Conservation (phyloP, 2,888 invertebrate genomes). For the Desoria tigrina region DNA sequence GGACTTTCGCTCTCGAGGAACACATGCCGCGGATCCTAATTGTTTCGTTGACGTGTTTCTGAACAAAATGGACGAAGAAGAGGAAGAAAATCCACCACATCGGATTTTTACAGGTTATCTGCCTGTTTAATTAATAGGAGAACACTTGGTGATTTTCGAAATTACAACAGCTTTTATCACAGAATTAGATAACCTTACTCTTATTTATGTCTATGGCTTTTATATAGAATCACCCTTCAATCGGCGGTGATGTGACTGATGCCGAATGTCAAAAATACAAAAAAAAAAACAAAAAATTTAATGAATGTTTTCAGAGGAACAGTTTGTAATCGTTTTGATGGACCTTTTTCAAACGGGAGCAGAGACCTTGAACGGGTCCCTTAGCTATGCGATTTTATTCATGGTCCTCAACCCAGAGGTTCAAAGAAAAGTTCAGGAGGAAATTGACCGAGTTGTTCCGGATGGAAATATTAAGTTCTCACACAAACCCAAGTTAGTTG, state of each 20-base stretch:
- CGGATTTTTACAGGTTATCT: constrained; percentile 3
- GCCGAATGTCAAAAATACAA: too few relatives aligned
- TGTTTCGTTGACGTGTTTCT: constrained; percentile 25
- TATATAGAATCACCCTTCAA: too few relatives aligned
- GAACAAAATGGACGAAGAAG: constrained; percentile 4
- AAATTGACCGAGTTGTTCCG: constrained; percentile 16
- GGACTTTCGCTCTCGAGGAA: constrained; percentile 7
- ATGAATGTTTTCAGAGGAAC: constrained; percentile 15
- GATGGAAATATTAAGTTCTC: not conserved
- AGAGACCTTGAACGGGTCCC: constrained; percentile 20
- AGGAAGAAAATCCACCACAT: not conserved
- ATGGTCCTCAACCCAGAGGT: constrained; percentile 19
- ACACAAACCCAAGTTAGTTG: constrained; percentile 1
- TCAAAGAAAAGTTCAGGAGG: constrained; percentile 20
- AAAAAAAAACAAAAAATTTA: too few relatives aligned
- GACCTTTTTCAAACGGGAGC: constrained; percentile 27
- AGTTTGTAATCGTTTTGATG: constrained; percentile 15
- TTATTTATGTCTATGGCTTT: too few relatives aligned
- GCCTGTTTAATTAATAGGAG: too few relatives aligned
- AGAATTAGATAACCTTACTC: too few relatives aligned
- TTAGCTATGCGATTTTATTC: constrained; percentile 19
- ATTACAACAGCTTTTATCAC: too few relatives aligned
- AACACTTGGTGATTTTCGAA: too few relatives aligned
- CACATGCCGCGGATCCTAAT: constrained; percentile 13
- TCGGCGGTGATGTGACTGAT: too few relatives aligned